Evolutionary conservation across 2,888 invertebrate species (phyloP).

Genomic region (Argyresthia albistria): DNA sequence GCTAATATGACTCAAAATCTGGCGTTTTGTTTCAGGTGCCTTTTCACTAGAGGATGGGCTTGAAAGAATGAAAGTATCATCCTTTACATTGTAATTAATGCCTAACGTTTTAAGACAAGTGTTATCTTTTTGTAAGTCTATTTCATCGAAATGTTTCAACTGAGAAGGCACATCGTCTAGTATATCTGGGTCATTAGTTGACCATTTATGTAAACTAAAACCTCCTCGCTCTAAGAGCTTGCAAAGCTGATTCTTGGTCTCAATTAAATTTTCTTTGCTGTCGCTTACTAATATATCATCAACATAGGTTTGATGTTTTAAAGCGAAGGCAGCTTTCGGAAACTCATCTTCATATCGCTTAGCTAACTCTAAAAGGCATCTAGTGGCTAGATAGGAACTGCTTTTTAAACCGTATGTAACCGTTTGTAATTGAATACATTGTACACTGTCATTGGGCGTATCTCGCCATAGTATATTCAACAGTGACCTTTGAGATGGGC

Average conservation of each 20-base stretch:
- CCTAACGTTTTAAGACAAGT: slow-evolving; percentile 2
- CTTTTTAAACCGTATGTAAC: slow-evolving; percentile 1
- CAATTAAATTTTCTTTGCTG: background rate
- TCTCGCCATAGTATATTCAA: background rate
- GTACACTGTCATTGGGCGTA: background rate
- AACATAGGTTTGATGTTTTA: slow-evolving; percentile 8
- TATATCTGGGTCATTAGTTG: background rate
- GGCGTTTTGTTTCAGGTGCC: background rate
- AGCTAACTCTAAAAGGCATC: background rate
- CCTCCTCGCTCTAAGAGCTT: background rate
- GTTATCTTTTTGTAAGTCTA: slow-evolving; percentile 8
- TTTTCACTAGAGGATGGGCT: slow-evolving; percentile 3
- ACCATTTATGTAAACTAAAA: background rate
- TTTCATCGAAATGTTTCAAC: slow-evolving; percentile 8
- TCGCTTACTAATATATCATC: slow-evolving; percentile 6
- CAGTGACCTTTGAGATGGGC: slow-evolving; percentile 6
- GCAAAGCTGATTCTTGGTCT: background rate
- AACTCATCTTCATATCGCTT: background rate
- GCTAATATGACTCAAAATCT: slow-evolving; percentile 9
- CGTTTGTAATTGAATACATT: background rate
- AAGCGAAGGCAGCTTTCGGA: slow-evolving; percentile 6
- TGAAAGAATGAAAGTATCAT: background rate
- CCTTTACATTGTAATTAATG: background rate
- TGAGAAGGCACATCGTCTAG: background rate
- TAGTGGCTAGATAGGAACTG: background rate